Evolutionary conservation across 2,888 invertebrate species (phyloP).

Genomic region (Chrysolina oricalcia): DNA sequence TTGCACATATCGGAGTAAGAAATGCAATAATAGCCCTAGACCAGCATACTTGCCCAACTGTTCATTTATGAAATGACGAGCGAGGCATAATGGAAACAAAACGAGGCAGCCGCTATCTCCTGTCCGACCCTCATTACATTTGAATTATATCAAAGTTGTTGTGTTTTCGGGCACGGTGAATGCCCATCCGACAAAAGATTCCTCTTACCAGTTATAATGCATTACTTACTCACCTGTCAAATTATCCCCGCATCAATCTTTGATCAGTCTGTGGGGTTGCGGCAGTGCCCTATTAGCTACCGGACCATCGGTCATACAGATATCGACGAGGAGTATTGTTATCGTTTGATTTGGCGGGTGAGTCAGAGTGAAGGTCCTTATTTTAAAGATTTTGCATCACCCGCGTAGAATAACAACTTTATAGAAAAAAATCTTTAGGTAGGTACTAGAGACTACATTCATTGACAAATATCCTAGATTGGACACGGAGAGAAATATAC

Average conservation of each 20-base stretch:
- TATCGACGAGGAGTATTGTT: not conserved
- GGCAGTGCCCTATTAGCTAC: constrained; percentile 61
- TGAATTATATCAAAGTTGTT: constrained; percentile 54
- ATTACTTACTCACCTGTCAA: constrained; percentile 64
- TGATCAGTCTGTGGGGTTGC: constrained; percentile 55
- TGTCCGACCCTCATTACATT: constrained; percentile 64
- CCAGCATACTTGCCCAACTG: constrained; percentile 62
- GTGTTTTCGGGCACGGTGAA: constrained; percentile 37
- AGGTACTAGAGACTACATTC: no score
- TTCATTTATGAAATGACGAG: constrained; percentile 63
- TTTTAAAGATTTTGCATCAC: no score
- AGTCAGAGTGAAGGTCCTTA: not conserved
- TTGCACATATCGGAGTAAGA: constrained; percentile 1
- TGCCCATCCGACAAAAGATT: constrained; percentile 55
- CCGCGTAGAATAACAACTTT: no score
- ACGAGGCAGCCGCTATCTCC: constrained; percentile 59
- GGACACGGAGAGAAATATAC: no score
- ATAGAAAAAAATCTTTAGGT: no score
- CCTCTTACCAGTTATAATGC: constrained; percentile 60
- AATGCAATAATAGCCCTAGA: constrained; percentile 20
- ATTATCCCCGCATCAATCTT: constrained; percentile 64
- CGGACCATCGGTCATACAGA: constrained; percentile 37
- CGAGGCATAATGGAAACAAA: constrained; percentile 63
- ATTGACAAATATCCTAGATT: no score
- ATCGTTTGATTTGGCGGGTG: not conserved